Evolutionary conservation across 2,113 vertebrate genomes (phyloP).

Genomic region (Morphnarchus princeps): DNA sequence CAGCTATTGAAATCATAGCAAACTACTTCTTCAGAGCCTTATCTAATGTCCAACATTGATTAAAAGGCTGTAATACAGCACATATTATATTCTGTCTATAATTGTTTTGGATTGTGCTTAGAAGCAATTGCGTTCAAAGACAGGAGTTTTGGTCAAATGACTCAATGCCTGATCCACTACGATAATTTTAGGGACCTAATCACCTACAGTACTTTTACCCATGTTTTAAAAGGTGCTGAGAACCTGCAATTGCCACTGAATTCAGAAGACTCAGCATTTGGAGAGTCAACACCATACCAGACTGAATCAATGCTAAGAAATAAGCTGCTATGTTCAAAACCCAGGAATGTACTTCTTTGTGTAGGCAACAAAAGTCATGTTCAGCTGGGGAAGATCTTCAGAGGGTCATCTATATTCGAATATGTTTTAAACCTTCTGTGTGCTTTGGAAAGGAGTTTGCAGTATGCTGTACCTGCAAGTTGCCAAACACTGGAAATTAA

Average conservation of each 20-base stretch:
- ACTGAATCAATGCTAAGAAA: not conserved
- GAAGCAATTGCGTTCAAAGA: not conserved
- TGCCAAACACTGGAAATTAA: not conserved
- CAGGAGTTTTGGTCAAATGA: not conserved
- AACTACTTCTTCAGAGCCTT: not conserved
- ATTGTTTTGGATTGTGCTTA: not conserved
- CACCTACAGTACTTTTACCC: not conserved
- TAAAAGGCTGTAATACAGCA: not conserved
- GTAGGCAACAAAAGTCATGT: not conserved
- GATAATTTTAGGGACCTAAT: not conserved
- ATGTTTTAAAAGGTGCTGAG: not conserved
- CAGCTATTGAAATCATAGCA: not conserved
- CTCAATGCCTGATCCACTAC: not conserved
- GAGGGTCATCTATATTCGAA: not conserved
- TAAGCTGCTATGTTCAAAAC: not conserved
- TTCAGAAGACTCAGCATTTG: not conserved
- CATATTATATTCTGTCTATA: not conserved
- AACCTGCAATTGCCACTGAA: not conserved
- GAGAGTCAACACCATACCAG: not conserved
- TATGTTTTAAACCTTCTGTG: not conserved
- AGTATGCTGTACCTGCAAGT: not conserved
- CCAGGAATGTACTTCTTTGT: not conserved
- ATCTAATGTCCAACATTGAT: not conserved
- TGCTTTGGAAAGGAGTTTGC: not conserved
- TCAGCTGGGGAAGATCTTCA: not conserved